Base-by-base conservation (phyloP, 2,888 invertebrate species). In the Lepidochrysops patricia region DNA sequence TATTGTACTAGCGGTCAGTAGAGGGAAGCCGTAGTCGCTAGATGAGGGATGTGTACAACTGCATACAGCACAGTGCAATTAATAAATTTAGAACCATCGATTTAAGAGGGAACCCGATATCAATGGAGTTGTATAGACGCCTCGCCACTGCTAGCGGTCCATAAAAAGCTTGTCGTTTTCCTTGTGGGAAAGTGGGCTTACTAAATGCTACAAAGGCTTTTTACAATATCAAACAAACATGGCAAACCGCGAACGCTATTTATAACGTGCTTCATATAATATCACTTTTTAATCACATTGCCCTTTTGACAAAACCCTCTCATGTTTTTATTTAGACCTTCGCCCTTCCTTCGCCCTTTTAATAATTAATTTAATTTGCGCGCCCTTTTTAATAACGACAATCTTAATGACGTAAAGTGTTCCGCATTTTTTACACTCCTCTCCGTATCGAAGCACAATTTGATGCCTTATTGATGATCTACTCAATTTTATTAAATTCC, bases 351-450 rank as follows among this genome's bases (percentile, higher is more conserved):
- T 29, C 15, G 15, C 52, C 27, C 29, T 52, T 52, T 52, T 27
- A 29, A 29, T 52, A 52, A 52, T 52, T 29, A 52, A 52, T 52
- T 52, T 52, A 27, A 52, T 52, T 52, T 52, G 15, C 6, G 26
- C 52, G 13, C 52, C 52, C 29, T 52, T 52, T 52, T 52, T 26
- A 50, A 25, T 49, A 26, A 52, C 27, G 27, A 25, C n/a, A 52
- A 29, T 52, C 29, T 15, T 52, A 52, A 52, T 52, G 27, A 52
- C 52, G 52, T 29, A 7, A 52, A 52, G 27, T 52, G 52, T 15
- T 27, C 19, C 43, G 43, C 43, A 43, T 15, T 43, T 43, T 43
- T 43, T 19, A 43, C 43, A 43, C 43, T 43, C 23, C 12, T 9
- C 43, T 19, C 43, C 9, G 19, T 4, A 7, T 15, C 15, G 43